phyloP scores from a whole-genome alignment of 92 coral and sea anemone species.

The Palythoa grandiflora region DNA sequence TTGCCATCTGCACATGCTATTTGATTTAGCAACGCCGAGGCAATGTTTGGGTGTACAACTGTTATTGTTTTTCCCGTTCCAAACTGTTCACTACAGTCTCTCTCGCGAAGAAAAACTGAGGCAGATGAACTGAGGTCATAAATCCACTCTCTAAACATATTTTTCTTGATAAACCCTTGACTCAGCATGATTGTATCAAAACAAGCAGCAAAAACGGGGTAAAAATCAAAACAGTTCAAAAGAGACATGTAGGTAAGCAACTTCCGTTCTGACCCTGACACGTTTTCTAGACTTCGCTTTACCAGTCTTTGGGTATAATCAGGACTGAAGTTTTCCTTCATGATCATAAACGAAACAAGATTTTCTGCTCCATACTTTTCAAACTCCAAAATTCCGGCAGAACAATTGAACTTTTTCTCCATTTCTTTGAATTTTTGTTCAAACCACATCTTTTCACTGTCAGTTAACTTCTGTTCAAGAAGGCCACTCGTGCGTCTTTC shows the following conservation, averaged over 20 bases:
- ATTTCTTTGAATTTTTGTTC: too few relatives aligned
- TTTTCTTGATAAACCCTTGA: conserved; percentile 14
- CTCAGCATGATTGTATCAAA: conserved; percentile 22
- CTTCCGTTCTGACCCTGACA: not conserved
- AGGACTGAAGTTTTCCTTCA: too few relatives aligned
- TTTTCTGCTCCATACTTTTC: too few relatives aligned
- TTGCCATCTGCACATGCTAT: too few relatives aligned
- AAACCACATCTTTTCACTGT: too few relatives aligned
- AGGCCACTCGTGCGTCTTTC: too few relatives aligned
- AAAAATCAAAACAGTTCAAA: not conserved
- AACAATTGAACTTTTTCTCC: too few relatives aligned
- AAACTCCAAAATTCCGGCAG: too few relatives aligned
- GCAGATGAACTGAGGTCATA: conserved; percentile 49
- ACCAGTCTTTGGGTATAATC: not conserved
- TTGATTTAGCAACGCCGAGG: too few relatives aligned
- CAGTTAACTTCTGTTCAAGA: too few relatives aligned
- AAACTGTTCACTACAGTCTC: conserved; percentile 30
- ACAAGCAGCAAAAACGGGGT: conserved; percentile 11
- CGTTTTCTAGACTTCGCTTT: conserved; percentile 23
- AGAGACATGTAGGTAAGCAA: not conserved
- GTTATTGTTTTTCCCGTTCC: conserved; percentile 53
- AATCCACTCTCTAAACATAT: conserved; percentile 53
- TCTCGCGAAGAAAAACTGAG: conserved; percentile 48
- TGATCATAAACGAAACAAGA: too few relatives aligned
- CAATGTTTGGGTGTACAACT: not conserved